Evolutionary conservation across 1,140 invertebrate species (phyloP).

Genomic region (Antheraea pernyi): DNA sequence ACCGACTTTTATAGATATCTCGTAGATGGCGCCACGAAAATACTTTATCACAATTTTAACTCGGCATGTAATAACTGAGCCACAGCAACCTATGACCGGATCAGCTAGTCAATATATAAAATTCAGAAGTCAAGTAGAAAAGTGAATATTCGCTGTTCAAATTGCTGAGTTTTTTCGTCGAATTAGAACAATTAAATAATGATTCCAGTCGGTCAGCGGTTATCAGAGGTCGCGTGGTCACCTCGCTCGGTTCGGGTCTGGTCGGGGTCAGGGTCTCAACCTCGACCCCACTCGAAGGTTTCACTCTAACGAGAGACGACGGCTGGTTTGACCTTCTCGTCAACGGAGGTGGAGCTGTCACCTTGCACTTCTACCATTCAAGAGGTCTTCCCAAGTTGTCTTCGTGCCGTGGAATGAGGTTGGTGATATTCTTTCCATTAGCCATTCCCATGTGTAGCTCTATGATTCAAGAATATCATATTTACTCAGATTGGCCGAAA

Average conservation of each 20-base stretch:
- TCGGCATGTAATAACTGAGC: no score
- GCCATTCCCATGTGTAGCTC: no score
- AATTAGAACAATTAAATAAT: neutral
- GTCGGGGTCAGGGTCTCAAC: constrained; percentile 97
- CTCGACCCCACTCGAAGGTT: constrained; percentile 93
- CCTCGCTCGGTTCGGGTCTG: constrained; percentile 93
- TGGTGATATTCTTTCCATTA: constrained; percentile 19
- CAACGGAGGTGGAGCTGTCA: constrained; percentile 97
- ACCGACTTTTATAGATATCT: no score
- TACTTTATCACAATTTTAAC: no score
- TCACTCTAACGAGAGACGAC: constrained; percentile 94
- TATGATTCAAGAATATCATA: no score
- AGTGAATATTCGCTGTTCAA: neutral
- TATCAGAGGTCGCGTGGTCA: constrained; percentile 95
- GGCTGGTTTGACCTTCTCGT: constrained; percentile 98
- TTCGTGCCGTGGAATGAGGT: constrained; percentile 98
- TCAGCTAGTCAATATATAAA: no score
- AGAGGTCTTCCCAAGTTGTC: constrained; percentile 93
- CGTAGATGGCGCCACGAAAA: no score
- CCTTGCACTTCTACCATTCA: constrained; percentile 96
- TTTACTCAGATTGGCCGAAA: no score
- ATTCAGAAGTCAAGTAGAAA: no score
- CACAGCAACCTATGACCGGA: no score
- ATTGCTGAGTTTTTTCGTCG: neutral
- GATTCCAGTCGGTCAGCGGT: constrained; percentile 94